Evolutionary conservation across 2,888 invertebrate genomes (phyloP), one percentile per base, ranked within the genome.

Genomic region (Tribolium freemani): DNA sequence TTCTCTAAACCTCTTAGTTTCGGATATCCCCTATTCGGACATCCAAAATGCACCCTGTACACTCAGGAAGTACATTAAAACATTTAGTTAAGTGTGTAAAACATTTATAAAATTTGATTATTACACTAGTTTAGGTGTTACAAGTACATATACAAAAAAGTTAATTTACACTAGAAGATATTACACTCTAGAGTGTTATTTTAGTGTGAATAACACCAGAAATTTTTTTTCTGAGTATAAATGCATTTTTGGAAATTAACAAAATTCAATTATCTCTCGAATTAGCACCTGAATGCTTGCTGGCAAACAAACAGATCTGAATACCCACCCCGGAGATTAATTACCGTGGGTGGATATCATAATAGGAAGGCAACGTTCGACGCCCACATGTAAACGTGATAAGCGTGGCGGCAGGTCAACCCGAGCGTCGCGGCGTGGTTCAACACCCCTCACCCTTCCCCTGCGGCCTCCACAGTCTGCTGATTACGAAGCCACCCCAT

Each of bases 401-500:
- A 74, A 77, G 78, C 77, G 82, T 81, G 84, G 84, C 85, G 84
- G 86, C 85, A 85, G 85, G 86, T 85, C 85, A 85, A 85, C 85
- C 83, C 84, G 81, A 84, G 83, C 84, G 83, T 84, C 84, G 84
- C 82, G 81, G 82, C 82, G 81, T 80, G 80, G 81, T 81, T 79
- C 79, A 79, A 79, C 80, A 78, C 76, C 78, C 78, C 78, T 75
- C 77, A 76, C 75, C 79, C 75, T 78, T 78, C 76, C 77, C 72
- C 77, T 72, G 68, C 77, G 75, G 78, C 79, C 80, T 78, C 79
- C 78, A 80, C 79, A 80, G 80, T 80, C 80, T 81, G 80, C 80
- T 83, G 83, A 83, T 83, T 82, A 82, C 82, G 77, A 79, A 79
- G 77, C 82, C 80, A 76, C 78, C 82, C 82, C 76, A 72, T 76